Evolutionary conservation across 2,888 invertebrate species (phyloP), one percentile per base, ranked within the genome.

Genomic region (Aspidiotus rigidus): DNA sequence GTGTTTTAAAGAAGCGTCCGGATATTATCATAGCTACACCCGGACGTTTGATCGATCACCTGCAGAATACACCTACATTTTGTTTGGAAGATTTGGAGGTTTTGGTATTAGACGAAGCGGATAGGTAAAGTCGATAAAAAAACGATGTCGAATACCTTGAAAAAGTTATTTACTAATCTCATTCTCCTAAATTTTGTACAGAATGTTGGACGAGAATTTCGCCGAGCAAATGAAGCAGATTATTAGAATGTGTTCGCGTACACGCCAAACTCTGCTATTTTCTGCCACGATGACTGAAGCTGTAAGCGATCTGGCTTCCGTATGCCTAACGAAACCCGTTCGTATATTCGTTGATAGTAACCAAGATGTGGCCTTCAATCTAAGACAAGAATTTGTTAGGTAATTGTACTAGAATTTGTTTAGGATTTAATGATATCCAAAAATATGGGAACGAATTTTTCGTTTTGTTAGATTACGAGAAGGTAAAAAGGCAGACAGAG

Each of bases 261-360:
- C 89, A 15, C 83, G 97, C 10, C 98, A 99, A 80, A 98, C 96
- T 0, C 90, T 99, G 85, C 80, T 99, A 70, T 98, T 98, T 81
- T 98, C 98, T 0, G 99, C 99, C 49, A 99, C 99, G 13, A 98
- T 99, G 97, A 95, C 95, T n/a, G 97, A 97, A 69, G 87, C 92
- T 79, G 97, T 97, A 0, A 89, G 93, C 78, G 95, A 95, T 79
- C 80, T 99, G 69, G 96, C 94, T 0, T 86, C 93, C 0, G 91
- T 99, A 1, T 96, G 97, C 0, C 81, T 99, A 40, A 86, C 88
- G 72, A 91, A 92, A 75, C 98, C 99, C 0, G 90, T 97, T 41
- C 90, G 90, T 77, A 84, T 99, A 70, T 99, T 98, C 79, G 91
- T 99, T 0, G 94, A 99, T 78, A 93, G 90, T 73, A 97, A 96